Conservation (phyloP, 2,888 invertebrate genomes). For the Sesia bembeciformis region DNA sequence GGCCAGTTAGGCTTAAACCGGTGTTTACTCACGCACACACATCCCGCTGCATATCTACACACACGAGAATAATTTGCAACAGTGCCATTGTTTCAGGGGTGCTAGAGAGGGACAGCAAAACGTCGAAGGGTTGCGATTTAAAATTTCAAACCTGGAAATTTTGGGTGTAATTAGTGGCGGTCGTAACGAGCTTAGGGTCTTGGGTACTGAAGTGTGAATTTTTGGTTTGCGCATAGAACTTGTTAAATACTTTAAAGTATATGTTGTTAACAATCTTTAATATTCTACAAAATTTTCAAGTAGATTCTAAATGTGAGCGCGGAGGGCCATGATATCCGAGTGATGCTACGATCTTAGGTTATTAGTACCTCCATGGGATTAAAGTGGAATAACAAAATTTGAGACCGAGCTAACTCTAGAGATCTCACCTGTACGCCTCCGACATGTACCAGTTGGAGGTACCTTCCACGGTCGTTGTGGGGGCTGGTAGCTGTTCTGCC, state of each 20-base stretch:
- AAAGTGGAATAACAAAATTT: too few species aligned
- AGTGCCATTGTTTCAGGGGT: constrained; percentile 49
- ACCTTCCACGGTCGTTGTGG: too few species aligned
- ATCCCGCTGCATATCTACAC: constrained; percentile 21
- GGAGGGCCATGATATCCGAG: too few species aligned
- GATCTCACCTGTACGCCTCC: too few species aligned
- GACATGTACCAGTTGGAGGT: too few species aligned
- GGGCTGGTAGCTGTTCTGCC: too few species aligned
- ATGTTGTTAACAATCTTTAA: too few species aligned
- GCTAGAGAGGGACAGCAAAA: constrained; percentile 32
- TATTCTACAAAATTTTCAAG: too few species aligned
- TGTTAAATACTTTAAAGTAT: too few species aligned
- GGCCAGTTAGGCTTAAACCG: constrained; percentile 76
- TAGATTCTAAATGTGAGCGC: too few species aligned
- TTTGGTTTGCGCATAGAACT: constrained; percentile 25
- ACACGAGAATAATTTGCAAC: constrained; percentile 35
- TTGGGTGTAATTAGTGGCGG: constrained; percentile 61
- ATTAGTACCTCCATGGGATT: constrained; percentile 1
- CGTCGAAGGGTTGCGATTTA: constrained; percentile 41
- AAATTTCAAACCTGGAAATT: constrained; percentile 60
- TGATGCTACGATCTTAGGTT: neutral
- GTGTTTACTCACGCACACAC: constrained; percentile 70
- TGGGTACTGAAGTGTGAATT: constrained; percentile 46
- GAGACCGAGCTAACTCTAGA: too few species aligned
- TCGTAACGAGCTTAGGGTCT: constrained; percentile 55